Conservation (phyloP, 2,797 vertebrate species). For the Hydrolagus colliei region DNA sequence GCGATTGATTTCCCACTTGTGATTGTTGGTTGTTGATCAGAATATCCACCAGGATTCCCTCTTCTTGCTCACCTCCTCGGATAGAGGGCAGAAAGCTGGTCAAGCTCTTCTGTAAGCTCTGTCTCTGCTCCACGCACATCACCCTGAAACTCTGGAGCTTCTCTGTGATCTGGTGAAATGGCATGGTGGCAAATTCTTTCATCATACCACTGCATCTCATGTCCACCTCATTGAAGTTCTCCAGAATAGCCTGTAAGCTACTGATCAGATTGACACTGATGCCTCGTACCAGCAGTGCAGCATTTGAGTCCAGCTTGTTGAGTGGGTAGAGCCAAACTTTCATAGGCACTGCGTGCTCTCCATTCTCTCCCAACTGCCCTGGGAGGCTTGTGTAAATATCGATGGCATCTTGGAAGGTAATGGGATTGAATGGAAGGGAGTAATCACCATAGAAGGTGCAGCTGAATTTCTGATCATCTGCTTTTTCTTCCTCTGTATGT, state of each 20-base stretch:
- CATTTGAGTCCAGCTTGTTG: slow-evolving; percentile 41
- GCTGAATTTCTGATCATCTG: background rate
- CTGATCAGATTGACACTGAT: slow-evolving; percentile 26
- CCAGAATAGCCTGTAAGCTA: slow-evolving; percentile 38
- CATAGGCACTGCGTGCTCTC: no score
- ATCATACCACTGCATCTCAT: slow-evolving; percentile 39
- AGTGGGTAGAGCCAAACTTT: no score
- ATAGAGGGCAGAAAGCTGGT: slow-evolving; percentile 37
- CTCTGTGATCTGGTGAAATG: slow-evolving; percentile 39
- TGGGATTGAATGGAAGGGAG: slow-evolving; percentile 36
- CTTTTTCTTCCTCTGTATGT: background rate
- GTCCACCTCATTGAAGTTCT: background rate
- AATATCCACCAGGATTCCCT: background rate
- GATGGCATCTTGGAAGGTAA: no score
- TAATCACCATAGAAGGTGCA: background rate
- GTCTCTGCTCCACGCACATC: slow-evolving; percentile 39
- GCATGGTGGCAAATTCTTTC: slow-evolving; percentile 30
- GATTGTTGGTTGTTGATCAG: no score
- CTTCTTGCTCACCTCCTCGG: slow-evolving; percentile 35
- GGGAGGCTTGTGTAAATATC: slow-evolving; percentile 34
- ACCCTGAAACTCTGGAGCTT: slow-evolving; percentile 39
- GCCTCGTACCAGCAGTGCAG: slow-evolving; percentile 37
- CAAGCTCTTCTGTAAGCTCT: slow-evolving; percentile 40
- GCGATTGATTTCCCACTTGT: no score
- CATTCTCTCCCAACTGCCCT: slow-evolving; percentile 22